Conservation (phyloP, 2,113 vertebrate genomes). For the Mellivora capensis region DNA sequence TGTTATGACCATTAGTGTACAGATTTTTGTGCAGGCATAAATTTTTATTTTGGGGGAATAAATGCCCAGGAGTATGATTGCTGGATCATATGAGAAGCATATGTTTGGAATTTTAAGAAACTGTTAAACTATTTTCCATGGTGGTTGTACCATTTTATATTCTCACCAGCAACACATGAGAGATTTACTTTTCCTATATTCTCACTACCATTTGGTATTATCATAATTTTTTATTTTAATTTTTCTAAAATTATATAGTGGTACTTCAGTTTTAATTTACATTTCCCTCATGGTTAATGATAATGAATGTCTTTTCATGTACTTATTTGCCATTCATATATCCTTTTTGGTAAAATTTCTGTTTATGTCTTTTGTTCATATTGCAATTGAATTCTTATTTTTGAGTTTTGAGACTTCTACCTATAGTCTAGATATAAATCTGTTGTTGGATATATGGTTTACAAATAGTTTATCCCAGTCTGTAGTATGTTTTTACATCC, state of each 20-base stretch:
- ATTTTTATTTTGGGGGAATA: neutral
- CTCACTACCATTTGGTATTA: neutral
- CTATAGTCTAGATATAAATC: neutral
- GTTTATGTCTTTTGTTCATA: neutral
- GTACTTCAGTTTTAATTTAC: neutral
- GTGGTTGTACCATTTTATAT: neutral
- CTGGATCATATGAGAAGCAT: neutral
- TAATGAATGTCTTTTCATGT: neutral
- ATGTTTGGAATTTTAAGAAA: constrained; percentile 28
- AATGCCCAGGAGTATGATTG: neutral
- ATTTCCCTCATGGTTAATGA: neutral
- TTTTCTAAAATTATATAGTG: neutral
- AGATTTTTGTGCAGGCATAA: neutral
- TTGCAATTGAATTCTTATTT: neutral
- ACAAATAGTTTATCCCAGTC: neutral
- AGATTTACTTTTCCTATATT: neutral
- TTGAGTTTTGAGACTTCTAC: neutral
- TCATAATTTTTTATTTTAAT: neutral
- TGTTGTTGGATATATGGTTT: neutral
- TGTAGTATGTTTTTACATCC: neutral
- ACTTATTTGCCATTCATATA: neutral
- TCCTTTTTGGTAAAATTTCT: neutral
- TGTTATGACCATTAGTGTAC: neutral
- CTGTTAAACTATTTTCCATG: neutral
- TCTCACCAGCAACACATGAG: neutral